Percentiles rank a stretch among this genome's conserved stretches.
phyloP scores from a whole-genome alignment of 2,888 invertebrate genomes.

The Trilocha varians region DNA sequence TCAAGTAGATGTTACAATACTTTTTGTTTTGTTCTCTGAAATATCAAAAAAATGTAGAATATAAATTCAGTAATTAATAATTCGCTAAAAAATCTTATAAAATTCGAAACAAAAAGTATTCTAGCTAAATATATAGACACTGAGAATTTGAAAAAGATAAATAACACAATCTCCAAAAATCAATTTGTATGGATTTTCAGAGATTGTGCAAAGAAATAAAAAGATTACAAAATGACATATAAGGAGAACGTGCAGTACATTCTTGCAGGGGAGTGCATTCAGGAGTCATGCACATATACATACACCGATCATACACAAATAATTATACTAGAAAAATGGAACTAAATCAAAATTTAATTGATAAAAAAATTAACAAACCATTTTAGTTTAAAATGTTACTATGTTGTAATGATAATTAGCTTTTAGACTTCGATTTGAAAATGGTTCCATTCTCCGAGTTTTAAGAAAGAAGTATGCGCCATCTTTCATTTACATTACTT shows the following conservation, averaged over 20 bases:
- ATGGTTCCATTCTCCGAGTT: too few species aligned
- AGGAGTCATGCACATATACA: conserved; percentile 66
- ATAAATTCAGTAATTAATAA: too few species aligned
- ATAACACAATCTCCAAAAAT: conserved; percentile 2
- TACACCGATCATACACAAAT: conserved; percentile 22
- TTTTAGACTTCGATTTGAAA: too few species aligned
- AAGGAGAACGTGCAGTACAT: conserved; percentile 64
- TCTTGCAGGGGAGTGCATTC: conserved; percentile 68
- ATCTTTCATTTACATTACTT: background rate
- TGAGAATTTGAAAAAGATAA: conserved; percentile 3
- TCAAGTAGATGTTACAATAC: background rate
- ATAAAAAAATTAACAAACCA: too few species aligned
- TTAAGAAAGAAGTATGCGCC: too few species aligned
- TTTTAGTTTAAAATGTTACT: too few species aligned
- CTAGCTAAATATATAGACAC: conserved; percentile 1
- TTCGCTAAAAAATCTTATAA: too few species aligned
- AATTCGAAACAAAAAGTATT: background rate
- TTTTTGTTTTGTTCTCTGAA: too few species aligned
- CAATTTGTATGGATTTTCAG: conserved; percentile 62
- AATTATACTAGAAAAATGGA: too few species aligned
- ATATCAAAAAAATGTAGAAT: too few species aligned
- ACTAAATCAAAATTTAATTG: too few species aligned
- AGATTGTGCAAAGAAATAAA: conserved; percentile 39
- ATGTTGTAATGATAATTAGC: too few species aligned
- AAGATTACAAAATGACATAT: conserved; percentile 36